Base-by-base conservation (phyloP, 2,113 vertebrate genomes). In the Ia io region DNA sequence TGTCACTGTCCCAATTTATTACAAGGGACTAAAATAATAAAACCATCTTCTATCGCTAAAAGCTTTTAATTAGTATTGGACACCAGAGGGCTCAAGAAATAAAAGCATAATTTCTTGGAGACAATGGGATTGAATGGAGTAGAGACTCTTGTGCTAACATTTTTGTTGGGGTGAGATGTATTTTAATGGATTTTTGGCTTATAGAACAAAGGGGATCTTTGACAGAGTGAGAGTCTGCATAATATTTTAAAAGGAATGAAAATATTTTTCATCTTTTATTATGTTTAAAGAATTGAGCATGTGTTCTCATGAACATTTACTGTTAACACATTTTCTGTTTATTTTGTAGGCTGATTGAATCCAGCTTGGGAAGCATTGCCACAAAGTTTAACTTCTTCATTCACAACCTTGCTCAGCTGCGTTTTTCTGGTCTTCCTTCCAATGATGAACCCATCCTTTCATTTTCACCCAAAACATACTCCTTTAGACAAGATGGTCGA, bases 371-470 rank as follows among this genome's bases (percentile, higher is more conserved):
- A 94, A 99, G 99, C 51, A 98, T 99, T 86, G 99, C 99, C 96
- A 99, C 99, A 40, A 99, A 99, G 98, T 99, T 99, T 97, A 99
- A 99, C 96, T 99, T 99, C 98, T 99, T 99, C 98, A 99, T 99
- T 98, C 99, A 99, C 98, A 99, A 99, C 96, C 98, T 99, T 88
- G 99, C 99, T 92, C 99, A 99, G 98, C 98, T 99, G 32, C 98
- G 99, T 69, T 99, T 99, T 98, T 99, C 99, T 61, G 99, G 99
- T 40, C 98, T 99, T 35, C 99, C 99, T 10, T 99, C 99, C 73
- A 99, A 98, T 14, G 99, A 99, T 61, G 99, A 99, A 85, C 99
- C 99, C 51, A 99, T 99, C 91, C 99, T 99, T 93, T 99, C 99
- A 0, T 99, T 99, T 97, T 99, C 99, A 93, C 99, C 99, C 0